Conservation (phyloP, 2,888 invertebrate genomes). For the Lacanobia oleracea region DNA sequence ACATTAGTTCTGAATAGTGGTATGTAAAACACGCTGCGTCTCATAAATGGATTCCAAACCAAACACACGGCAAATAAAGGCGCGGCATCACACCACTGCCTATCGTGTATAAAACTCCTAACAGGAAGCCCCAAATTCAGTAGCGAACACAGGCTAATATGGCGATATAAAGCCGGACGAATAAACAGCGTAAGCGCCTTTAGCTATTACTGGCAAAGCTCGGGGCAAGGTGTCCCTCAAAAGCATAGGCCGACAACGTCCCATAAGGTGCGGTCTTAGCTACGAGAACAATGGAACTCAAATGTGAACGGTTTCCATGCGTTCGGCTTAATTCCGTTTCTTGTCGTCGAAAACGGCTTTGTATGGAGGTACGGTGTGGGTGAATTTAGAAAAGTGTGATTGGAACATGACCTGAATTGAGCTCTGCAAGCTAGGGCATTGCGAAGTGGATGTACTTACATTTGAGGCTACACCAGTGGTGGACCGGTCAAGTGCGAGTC, state of each 20-base stretch:
- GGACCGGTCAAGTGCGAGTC: neutral
- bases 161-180: neutral
- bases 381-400: neutral
- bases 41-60: neutral
- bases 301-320: neutral
- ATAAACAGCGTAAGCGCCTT: constrained; percentile 24
- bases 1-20: neutral
- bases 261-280: constrained; percentile 28
- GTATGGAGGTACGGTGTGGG: neutral
- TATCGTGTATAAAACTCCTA: constrained; percentile 17
- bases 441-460: neutral
- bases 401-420: neutral
- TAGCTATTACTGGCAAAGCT: constrained; percentile 9
- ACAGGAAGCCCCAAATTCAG: constrained; percentile 28
- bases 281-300: constrained; percentile 24
- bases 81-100: constrained; percentile 3
- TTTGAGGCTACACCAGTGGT: neutral
- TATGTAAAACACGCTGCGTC: neutral
- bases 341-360: neutral
- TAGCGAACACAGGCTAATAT: constrained; percentile 5
- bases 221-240: neutral
- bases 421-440: neutral
- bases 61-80: constrained; percentile 39
- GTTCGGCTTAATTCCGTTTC: constrained; percentile 7
- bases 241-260: constrained; percentile 1